Base-by-base conservation (phyloP, 2,888 invertebrate genomes). In the Andrena bicolor region DNA sequence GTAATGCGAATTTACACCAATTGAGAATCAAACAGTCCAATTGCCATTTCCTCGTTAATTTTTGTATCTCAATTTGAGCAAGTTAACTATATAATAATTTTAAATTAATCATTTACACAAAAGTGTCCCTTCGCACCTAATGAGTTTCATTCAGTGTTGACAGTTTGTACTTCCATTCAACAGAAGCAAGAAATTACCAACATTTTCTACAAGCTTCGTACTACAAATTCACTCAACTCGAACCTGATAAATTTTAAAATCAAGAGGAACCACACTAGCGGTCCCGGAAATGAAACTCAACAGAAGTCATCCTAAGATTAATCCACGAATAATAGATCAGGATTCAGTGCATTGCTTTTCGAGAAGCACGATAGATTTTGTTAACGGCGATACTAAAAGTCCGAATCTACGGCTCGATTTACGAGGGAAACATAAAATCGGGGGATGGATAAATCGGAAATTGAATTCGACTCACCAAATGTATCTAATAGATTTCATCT, bases 401-500 rank as follows among this genome's bases (percentile, higher is more conserved):
- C 26, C 8, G 23, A 41, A 49, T 49, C 26, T 65, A 28, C 26
- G 4, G 20, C 28, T 13, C 8, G 13, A 6, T 23, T 20, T 13
- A 16, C n/a, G 35, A 69, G 4, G 26, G 13, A 7, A 8, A n/a
- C 66, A 28, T 49, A 30, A 41, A 60, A 23, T 64, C 23, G 56
- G 26, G 56, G 56, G 56, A 10, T 26, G 35, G 35, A 56, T 60
- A 56, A 56, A 58, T 61, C 1, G 26, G 6, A 71, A 72, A 72
- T 63, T 20, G n/a, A 53, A 71, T 61, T 58, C 13, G 26, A 91
- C 93, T 92, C 84, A 94, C 94, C 94, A 94, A 87, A 94, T 93
- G 85, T 95, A 96, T 94, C 96, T 95, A 91, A 96, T 96, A 65
- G 96, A 96, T 93, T 96, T 95, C 96, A 96, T 96, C 94, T 96